Conservation (phyloP, 2,888 invertebrate species). For the Thereva nobilitata region DNA sequence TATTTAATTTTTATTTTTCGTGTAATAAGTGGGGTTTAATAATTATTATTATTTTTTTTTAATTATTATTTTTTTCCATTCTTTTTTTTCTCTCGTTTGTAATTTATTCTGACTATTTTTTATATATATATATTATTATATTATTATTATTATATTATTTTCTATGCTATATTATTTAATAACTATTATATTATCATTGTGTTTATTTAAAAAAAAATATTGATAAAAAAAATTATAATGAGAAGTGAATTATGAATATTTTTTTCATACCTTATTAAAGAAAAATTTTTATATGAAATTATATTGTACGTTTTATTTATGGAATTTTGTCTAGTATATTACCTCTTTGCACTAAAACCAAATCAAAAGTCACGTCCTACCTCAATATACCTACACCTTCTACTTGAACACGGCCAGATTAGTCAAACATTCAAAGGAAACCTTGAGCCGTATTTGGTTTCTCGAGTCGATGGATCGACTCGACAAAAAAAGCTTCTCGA, state of each 20-base stretch:
- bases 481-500: too few species aligned
- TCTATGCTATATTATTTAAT: conserved; percentile 25
- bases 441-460: too few species aligned
- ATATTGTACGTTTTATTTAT: conserved; percentile 17
- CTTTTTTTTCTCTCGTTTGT: conserved; percentile 20
- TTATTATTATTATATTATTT: conserved; percentile 29
- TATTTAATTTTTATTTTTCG: conserved; percentile 8
- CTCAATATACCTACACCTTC: too few species aligned
- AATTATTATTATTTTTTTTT: too few species aligned
- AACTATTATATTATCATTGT: conserved; percentile 23
- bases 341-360: not conserved
- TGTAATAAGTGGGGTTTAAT: not conserved
- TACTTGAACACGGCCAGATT: too few species aligned
- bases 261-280: conserved; percentile 33
- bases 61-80: too few species aligned
- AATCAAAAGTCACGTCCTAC: too few species aligned
- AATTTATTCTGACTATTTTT: conserved; percentile 31
- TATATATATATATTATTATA: not conserved
- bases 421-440: too few species aligned
- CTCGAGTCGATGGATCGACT: too few species aligned
- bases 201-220: conserved; percentile 27
- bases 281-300: conserved; percentile 27
- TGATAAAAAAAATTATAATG: conserved; percentile 12
- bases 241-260: conserved; percentile 28
- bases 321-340: not conserved